phyloP scores from a whole-genome alignment of 2,888 invertebrate species.

The Brachylomia viminalis region DNA sequence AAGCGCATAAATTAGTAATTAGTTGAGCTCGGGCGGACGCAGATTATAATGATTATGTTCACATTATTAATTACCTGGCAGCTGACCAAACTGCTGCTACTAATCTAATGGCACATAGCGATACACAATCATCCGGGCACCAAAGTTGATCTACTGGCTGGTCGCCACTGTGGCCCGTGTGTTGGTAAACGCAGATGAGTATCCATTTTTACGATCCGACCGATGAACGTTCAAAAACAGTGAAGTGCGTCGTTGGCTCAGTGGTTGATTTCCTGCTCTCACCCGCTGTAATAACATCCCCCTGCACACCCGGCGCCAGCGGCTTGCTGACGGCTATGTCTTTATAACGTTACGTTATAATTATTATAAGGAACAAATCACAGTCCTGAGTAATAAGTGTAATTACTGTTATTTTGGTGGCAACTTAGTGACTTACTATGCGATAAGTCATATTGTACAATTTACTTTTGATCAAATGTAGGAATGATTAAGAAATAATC shows the following conservation, averaged over 20 bases:
- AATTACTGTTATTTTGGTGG: conserved; percentile 2
- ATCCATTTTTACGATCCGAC: conserved; percentile 14
- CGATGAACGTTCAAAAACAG: conserved; percentile 11
- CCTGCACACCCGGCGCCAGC: not conserved
- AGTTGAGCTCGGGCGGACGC: not conserved
- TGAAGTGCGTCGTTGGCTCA: conserved; percentile 23
- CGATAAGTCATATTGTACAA: not conserved
- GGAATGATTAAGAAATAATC: not conserved
- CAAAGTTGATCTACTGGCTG: conserved; percentile 28
- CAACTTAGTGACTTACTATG: not conserved
- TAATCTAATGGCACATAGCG: conserved; percentile 13
- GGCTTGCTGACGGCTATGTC: not conserved
- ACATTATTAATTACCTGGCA: conserved; percentile 43
- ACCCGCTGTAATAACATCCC: not conserved
- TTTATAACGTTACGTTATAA: not conserved
- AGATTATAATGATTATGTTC: conserved; percentile 18
- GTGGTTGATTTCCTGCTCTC: conserved; percentile 24
- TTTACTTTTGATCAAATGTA: not conserved
- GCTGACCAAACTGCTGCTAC: conserved; percentile 15
- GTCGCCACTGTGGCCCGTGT: conserved; percentile 4
- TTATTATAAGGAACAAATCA: not conserved
- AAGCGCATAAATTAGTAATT: not conserved
- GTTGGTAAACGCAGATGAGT: conserved; percentile 35
- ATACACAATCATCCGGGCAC: not conserved
- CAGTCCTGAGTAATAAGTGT: not conserved